Conservation (phyloP, 2,888 invertebrate genomes). For the Andrena minutula region DNA sequence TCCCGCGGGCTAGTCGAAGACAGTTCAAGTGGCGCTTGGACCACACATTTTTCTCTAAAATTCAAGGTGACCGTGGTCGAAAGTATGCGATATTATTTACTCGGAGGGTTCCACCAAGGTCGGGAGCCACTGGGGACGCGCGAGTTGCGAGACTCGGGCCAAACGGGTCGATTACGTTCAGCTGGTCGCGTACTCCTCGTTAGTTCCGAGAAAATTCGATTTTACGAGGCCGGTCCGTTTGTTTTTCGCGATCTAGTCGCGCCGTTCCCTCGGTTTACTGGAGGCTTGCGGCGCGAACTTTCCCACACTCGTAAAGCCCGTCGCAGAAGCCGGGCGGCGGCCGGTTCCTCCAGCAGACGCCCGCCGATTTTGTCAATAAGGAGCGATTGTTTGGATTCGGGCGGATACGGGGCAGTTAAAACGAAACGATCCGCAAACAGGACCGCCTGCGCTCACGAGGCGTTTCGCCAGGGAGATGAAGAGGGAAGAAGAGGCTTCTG, state of each 20-base stretch:
- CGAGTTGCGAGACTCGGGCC: not conserved
- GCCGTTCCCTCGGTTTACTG: slow-evolving; percentile 19
- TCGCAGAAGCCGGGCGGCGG: slow-evolving; percentile 50
- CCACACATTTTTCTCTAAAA: not conserved
- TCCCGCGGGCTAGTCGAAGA: not conserved
- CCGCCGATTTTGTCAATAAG: slow-evolving; percentile 66
- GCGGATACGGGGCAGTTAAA: slow-evolving; percentile 63
- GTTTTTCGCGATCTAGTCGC: slow-evolving; percentile 47
- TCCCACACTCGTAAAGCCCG: slow-evolving; percentile 68
- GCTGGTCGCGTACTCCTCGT: slow-evolving; percentile 20
- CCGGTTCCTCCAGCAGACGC: slow-evolving; percentile 44
- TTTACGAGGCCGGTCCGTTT: slow-evolving; percentile 45
- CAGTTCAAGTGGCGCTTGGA: too few relatives aligned
- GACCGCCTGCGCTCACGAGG: slow-evolving; percentile 49
- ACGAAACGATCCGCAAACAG: slow-evolving; percentile 64
- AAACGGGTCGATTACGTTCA: not conserved
- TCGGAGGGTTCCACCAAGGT: too few relatives aligned
- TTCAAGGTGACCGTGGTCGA: not conserved
- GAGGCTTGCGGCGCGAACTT: slow-evolving; percentile 50
- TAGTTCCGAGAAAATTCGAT: slow-evolving; percentile 50
- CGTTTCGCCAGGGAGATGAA: slow-evolving; percentile 19
- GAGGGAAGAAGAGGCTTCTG: slow-evolving; percentile 56
- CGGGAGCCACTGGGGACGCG: too few relatives aligned
- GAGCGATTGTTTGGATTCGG: slow-evolving; percentile 65
- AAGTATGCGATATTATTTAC: not conserved